These are phyloP conservation scores for Tympanoctomys barrerae DNA, from an alignment of 2,797 vertebrate genomes.

Conservation along the genomic window DNA sequence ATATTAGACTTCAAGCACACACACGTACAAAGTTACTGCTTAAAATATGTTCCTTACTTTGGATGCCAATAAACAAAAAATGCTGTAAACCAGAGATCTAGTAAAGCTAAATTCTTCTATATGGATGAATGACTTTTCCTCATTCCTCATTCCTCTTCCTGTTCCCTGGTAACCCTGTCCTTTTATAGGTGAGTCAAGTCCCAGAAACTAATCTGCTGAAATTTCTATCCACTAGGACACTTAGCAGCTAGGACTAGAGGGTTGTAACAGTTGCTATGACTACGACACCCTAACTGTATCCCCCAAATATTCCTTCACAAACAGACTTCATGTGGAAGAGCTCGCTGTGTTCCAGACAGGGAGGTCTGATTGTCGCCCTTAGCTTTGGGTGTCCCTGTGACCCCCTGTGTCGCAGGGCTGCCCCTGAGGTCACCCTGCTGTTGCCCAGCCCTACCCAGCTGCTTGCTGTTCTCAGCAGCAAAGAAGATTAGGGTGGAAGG, in stretches of 20 bases:
- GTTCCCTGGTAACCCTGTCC: neutral
- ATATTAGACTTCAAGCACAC: neutral
- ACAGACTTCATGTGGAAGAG: neutral
- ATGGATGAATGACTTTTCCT: neutral
- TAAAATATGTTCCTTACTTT: constrained; percentile 11
- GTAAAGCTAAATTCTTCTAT: constrained; percentile 5
- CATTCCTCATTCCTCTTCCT: neutral
- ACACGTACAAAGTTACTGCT: neutral
- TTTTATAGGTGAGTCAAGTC: neutral
- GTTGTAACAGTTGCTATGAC: neutral
- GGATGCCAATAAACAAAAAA: neutral
- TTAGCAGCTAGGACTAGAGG: neutral
- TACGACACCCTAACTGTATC: fast-evolving
- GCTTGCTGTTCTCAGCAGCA: neutral
- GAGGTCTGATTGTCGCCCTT: neutral
- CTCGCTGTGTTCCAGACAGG: neutral
- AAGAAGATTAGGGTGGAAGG: neutral
- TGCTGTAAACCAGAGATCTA: neutral
- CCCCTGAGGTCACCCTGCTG: neutral
- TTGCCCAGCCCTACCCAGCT: fast-evolving
- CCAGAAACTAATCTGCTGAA: neutral
- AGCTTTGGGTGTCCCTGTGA: neutral
- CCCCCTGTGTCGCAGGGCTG: too few relatives aligned
- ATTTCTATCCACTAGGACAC: neutral
- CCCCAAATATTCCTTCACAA: neutral